Percentiles rank a stretch among this genome's conserved stretches.
Conservation (phyloP, 2,113 vertebrate species). For the Sarotherodon lohbergeri region DNA sequence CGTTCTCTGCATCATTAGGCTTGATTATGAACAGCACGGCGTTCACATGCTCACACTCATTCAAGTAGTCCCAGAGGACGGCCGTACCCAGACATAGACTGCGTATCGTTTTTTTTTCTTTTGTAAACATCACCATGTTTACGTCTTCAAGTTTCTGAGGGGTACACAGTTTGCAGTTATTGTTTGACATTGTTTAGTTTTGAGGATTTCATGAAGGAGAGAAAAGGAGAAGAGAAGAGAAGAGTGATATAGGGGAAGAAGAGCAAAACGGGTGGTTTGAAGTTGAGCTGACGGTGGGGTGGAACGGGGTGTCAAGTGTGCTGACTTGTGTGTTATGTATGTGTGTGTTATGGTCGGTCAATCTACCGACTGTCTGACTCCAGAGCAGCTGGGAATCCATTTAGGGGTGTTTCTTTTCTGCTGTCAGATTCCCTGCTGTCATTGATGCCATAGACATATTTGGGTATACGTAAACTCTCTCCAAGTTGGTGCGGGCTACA, state of each 20-base stretch:
- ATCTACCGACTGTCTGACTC: slow-evolving; percentile 57
- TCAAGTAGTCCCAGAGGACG: not conserved
- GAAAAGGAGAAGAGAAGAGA: not conserved
- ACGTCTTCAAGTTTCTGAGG: not conserved
- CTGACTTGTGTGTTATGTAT: not conserved
- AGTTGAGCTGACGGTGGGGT: not conserved
- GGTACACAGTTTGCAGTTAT: not conserved
- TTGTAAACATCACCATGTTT: not conserved
- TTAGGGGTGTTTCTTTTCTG: slow-evolving; percentile 58
- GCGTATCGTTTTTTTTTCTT: not conserved
- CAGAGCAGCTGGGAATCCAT: slow-evolving; percentile 69
- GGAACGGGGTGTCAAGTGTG: slow-evolving; percentile 4
- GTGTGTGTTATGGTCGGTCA: slow-evolving; percentile 5
- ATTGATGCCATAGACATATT: slow-evolving; percentile 19
- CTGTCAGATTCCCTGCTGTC: slow-evolving; percentile 57
- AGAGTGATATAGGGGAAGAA: not conserved
- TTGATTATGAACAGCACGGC: not conserved
- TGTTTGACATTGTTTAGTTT: not conserved
- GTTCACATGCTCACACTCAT: not conserved
- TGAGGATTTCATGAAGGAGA: not conserved
- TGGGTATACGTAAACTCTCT: not conserved
- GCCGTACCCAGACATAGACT: not conserved
- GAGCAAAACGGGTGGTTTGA: not conserved
- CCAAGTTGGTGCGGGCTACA: not conserved
- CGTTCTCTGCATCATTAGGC: slow-evolving; percentile 9